These are phyloP conservation scores for Eufriesea mexicana DNA, from an alignment of 1,140 invertebrate species.

Conservation along the genomic window DNA sequence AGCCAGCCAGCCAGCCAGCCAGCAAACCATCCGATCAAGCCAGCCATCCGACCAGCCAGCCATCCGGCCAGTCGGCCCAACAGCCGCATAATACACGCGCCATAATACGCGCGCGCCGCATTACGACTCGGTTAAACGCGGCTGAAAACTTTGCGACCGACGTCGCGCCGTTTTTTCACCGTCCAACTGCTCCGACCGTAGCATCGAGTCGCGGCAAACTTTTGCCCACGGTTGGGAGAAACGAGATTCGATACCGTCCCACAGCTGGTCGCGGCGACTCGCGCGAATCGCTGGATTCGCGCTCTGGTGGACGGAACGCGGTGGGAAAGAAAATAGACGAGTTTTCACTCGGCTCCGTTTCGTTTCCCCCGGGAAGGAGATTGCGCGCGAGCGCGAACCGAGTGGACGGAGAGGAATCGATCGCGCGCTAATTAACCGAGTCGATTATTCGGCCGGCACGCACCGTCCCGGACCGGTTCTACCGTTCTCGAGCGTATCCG, in stretches of 20 bases:
- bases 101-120: slow-evolving; percentile 7
- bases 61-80: not conserved
- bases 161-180: too few relatives aligned
- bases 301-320: too few relatives aligned
- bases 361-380: too few relatives aligned
- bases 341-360: too few relatives aligned
- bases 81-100: slow-evolving; percentile 32
- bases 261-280: too few relatives aligned
- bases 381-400: too few relatives aligned
- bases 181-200: fast-evolving
- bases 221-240: too few relatives aligned
- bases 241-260: too few relatives aligned
- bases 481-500: slow-evolving; percentile 46
- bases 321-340: too few relatives aligned
- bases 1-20: not conserved
- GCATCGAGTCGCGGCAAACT: too few relatives aligned
- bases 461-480: slow-evolving; percentile 38
- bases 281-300: too few relatives aligned
- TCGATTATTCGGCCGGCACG: slow-evolving; percentile 37
- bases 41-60: not conserved
- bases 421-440: slow-evolving; percentile 44
- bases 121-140: not conserved
- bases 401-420: slow-evolving; percentile 11
- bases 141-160: not conserved
- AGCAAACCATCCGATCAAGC: too few relatives aligned